phyloP scores from a whole-genome alignment of 2,113 vertebrate genomes.

The Noturus placidus region DNA sequence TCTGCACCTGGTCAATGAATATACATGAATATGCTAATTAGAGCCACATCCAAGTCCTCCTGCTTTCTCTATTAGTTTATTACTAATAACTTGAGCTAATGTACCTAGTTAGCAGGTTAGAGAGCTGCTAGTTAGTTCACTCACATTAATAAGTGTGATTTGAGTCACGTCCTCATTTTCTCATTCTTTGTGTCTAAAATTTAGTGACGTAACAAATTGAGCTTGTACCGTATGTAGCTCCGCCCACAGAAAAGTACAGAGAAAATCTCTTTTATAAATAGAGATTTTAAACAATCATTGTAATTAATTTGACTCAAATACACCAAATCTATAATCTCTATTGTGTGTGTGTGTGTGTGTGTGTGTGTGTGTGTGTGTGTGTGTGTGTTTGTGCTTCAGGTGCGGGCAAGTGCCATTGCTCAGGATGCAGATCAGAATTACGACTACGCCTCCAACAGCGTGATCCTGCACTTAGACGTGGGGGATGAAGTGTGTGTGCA shows the following conservation, averaged over 20 bases:
- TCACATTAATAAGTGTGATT: neutral
- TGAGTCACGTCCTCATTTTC: neutral
- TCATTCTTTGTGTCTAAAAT: neutral
- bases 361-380: constrained; percentile 26
- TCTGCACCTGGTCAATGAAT: neutral
- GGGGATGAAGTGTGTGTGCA: constrained; percentile 91
- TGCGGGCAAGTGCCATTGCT: constrained; percentile 84
- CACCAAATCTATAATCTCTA: neutral
- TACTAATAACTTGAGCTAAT: neutral
- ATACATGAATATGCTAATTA: neutral
- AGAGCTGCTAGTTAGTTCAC: no score
- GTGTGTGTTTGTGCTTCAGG: constrained; percentile 64
- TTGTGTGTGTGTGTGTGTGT: neutral
- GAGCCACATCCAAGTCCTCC: neutral
- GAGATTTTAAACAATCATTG: neutral
- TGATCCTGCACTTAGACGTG: constrained; percentile 89
- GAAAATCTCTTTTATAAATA: neutral
- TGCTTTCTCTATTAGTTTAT: neutral
- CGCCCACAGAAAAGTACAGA: neutral
- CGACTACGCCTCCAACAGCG: constrained; percentile 90
- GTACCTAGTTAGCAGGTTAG: no score
- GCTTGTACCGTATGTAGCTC: neutral
- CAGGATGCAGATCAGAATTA: constrained; percentile 85
- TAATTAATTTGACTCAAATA: neutral
- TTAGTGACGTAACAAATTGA: neutral